These are phyloP conservation scores for Boloria selene DNA, from an alignment of 2,888 invertebrate genomes.

Conservation along the genomic window DNA sequence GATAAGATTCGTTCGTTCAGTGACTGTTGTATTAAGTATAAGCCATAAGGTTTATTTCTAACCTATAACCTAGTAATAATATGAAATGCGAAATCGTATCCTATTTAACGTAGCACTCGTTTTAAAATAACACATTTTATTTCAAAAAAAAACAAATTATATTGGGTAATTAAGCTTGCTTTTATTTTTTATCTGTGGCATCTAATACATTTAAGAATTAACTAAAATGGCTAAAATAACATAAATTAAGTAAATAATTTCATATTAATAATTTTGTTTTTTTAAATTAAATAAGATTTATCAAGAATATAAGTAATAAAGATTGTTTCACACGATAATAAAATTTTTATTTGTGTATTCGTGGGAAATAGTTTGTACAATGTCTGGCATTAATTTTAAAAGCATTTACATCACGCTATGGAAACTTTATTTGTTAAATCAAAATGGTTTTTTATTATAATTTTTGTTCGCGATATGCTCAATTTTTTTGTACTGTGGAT, in stretches of 20 bases:
- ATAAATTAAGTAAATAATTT: background rate
- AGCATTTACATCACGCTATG: too few species aligned
- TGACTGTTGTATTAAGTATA: background rate
- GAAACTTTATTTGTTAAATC: too few species aligned
- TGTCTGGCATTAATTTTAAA: too few species aligned
- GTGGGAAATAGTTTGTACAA: too few species aligned
- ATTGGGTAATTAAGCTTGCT: background rate
- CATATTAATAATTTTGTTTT: too few species aligned
- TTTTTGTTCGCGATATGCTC: too few species aligned
- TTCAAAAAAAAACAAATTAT: background rate
- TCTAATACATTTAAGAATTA: background rate
- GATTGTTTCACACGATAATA: too few species aligned
- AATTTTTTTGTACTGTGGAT: too few species aligned
- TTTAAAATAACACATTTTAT: slow-evolving; percentile 12
- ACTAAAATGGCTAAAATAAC: background rate
- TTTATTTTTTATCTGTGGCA: background rate
- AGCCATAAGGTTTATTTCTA: slow-evolving; percentile 8
- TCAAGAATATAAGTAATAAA: too few species aligned
- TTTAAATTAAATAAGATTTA: too few species aligned
- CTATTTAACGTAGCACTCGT: slow-evolving; percentile 15
- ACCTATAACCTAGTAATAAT: slow-evolving; percentile 8
- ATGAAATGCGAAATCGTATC: slow-evolving; percentile 17
- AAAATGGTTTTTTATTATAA: too few species aligned
- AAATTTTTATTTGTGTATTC: too few species aligned
- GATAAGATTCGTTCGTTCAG: background rate